phyloP scores from a whole-genome alignment of 2,888 invertebrate genomes.

The Hypselothyrea guttata region DNA sequence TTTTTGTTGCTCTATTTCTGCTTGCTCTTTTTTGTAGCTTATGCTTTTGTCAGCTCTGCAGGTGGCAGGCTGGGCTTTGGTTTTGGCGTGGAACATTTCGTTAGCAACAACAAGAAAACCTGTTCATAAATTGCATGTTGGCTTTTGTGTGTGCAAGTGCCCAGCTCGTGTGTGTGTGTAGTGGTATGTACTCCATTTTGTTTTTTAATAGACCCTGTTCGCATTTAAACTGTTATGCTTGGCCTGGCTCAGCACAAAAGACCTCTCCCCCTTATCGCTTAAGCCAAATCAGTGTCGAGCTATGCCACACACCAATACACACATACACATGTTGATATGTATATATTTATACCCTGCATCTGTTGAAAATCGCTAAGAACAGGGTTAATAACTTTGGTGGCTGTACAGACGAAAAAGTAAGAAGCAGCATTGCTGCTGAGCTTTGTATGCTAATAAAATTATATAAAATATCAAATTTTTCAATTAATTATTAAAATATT shows the following conservation, averaged over 20 bases:
- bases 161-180: slow-evolving; percentile 29
- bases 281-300: slow-evolving; percentile 74
- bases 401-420: no score
- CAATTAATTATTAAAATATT: no score
- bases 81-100: slow-evolving; percentile 57
- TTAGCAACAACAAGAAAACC: slow-evolving; percentile 72
- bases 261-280: slow-evolving; percentile 67
- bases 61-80: slow-evolving; percentile 34
- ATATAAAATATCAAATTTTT: no score
- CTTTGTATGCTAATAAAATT: no score
- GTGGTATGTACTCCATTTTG: slow-evolving; percentile 69
- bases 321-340: slow-evolving; percentile 6
- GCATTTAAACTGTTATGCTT: slow-evolving; percentile 77
- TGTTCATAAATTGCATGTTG: slow-evolving; percentile 78
- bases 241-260: slow-evolving; percentile 67
- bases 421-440: no score
- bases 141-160: slow-evolving; percentile 45
- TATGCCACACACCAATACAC: slow-evolving; percentile 23
- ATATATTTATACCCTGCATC: slow-evolving; percentile 7
- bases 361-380: no score
- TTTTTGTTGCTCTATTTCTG: slow-evolving; percentile 9
- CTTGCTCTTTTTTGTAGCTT: slow-evolving; percentile 8
- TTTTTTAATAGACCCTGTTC: slow-evolving; percentile 72
- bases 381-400: no score
- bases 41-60: slow-evolving; percentile 40